A percentile compares a stretch with the other conserved stretches of the same genome.
These are phyloP conservation scores for Labeo rohita DNA, from an alignment of 2,113 vertebrate genomes.

Conservation along the genomic window DNA sequence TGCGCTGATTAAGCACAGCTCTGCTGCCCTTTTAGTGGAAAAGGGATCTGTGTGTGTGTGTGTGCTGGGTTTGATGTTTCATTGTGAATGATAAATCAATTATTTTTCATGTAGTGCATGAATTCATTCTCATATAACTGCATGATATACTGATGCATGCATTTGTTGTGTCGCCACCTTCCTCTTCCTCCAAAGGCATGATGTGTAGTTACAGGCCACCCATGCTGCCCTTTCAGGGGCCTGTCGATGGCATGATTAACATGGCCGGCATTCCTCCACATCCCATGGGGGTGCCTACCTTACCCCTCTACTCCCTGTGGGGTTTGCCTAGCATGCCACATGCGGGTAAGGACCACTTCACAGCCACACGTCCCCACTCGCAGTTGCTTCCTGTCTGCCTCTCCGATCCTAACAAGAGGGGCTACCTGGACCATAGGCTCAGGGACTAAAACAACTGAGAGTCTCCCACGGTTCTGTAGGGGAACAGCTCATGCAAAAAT, in stretches of 20 bases:
- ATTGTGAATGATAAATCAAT: background rate
- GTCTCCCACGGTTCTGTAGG: background rate
- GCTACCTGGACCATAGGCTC: constrained; percentile 76
- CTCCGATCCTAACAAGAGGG: constrained; percentile 77
- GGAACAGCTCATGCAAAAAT: background rate
- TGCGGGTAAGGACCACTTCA: constrained; percentile 88
- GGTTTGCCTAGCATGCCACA: constrained; percentile 87
- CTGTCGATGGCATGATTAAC: constrained; percentile 93
- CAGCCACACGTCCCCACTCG: constrained; percentile 63
- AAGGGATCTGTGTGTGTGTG: background rate
- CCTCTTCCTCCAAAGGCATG: constrained; percentile 83
- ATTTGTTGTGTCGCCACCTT: constrained; percentile 83
- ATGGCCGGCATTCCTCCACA: constrained; percentile 92
- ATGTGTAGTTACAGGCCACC: constrained; percentile 89
- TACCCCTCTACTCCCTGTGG: constrained; percentile 87
- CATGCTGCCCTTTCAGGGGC: constrained; percentile 87
- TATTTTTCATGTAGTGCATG: constrained; percentile 47
- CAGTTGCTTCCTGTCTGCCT: constrained; percentile 81
- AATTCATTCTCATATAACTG: constrained; percentile 71
- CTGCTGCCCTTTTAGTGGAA: background rate
- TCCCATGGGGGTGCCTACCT: constrained; percentile 87
- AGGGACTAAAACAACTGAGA: constrained; percentile 36
- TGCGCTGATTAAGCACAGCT: background rate
- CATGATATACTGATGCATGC: constrained; percentile 89
- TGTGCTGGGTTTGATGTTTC: background rate